These are phyloP conservation scores for Gari tellinella DNA, from an alignment of 2,888 invertebrate species.

Conservation along the genomic window DNA sequence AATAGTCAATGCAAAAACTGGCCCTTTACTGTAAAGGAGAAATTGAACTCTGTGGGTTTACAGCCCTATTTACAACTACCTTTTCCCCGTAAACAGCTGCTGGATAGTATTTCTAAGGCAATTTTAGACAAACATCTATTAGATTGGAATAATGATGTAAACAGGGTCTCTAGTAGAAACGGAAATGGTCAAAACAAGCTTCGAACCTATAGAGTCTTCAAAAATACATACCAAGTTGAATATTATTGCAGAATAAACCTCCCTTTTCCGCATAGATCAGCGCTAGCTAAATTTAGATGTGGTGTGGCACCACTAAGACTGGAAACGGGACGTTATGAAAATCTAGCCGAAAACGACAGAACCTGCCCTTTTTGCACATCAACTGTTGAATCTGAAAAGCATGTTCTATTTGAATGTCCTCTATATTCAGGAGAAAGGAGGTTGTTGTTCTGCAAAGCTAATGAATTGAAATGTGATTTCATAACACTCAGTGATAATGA, in stretches of 20 bases:
- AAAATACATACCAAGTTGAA: conserved; percentile 3
- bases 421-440: no score
- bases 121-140: background rate
- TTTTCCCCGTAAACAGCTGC: background rate
- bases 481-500: background rate
- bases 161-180: background rate
- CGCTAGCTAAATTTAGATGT: conserved; percentile 14
- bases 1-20: conserved; percentile 8
- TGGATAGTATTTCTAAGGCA: no score
- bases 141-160: background rate
- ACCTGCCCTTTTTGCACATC: no score
- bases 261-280: conserved; percentile 12
- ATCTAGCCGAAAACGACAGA: no score
- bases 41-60: background rate
- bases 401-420: no score
- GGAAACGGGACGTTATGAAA: background rate
- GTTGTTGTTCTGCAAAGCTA: no score
- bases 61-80: no score
- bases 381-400: no score
- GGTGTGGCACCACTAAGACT: conserved; percentile 10
- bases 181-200: conserved; percentile 11
- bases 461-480: background rate
- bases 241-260: background rate
- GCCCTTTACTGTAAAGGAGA: conserved; percentile 11
- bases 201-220: conserved; percentile 7